phyloP scores from a whole-genome alignment of 2,113 vertebrate species.

The Scartelaos histophorus region DNA sequence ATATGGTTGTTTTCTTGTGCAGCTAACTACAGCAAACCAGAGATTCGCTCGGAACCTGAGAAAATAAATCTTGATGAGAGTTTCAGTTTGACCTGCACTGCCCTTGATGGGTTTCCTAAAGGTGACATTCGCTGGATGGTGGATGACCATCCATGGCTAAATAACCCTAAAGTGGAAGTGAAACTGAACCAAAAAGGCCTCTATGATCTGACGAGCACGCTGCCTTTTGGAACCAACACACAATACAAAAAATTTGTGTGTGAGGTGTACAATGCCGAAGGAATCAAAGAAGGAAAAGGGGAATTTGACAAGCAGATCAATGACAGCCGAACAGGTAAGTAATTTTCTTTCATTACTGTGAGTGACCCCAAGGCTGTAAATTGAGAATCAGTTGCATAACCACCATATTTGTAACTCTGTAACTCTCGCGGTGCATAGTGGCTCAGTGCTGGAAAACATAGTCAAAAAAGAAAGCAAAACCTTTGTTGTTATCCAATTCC shows the following conservation, averaged over 20 bases:
- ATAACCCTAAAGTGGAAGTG: rapidly evolving
- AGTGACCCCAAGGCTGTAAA: neutral
- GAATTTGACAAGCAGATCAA: rapidly evolving
- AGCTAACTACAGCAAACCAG: conserved; percentile 60
- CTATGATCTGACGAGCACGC: conserved; percentile 53
- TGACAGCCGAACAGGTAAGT: neutral
- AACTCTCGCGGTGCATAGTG: neutral
- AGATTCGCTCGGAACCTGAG: neutral
- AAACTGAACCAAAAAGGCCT: neutral
- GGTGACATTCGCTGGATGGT: conserved; percentile 65
- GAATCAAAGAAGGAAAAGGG: neutral
- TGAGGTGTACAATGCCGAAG: conserved; percentile 37
- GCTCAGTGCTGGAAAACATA: neutral
- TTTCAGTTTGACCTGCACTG: conserved; percentile 42
- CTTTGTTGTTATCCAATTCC: too few species aligned
- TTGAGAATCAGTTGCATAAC: neutral
- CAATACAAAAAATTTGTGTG: conserved; percentile 29
- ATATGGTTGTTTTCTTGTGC: neutral
- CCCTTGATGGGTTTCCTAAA: conserved; percentile 61
- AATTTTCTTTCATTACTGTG: neutral
- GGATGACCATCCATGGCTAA: neutral
- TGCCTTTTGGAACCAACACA: neutral
- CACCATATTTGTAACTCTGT: neutral
- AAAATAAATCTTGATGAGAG: rapidly evolving
- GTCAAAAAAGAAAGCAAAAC: neutral